phyloP scores from a whole-genome alignment of 1,140 invertebrate genomes.

The Atta cephalotes region DNA sequence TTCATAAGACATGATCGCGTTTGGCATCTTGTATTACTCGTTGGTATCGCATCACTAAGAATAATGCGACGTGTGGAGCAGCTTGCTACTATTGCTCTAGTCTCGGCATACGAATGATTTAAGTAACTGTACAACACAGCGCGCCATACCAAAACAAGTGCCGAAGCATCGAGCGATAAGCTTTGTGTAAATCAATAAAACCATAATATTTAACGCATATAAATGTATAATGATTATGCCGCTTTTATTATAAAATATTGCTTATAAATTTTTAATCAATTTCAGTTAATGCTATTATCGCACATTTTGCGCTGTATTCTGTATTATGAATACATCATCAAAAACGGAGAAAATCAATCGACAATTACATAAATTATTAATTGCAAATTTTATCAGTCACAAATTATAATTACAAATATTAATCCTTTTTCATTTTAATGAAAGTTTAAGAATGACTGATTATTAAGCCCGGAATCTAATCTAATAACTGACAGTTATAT shows the following conservation, averaged over 20 bases:
- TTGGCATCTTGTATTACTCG: background rate
- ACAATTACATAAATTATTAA: conserved; percentile 6
- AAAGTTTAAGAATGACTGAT: background rate
- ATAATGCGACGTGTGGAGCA: background rate
- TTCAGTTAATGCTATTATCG: background rate
- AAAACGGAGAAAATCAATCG: background rate
- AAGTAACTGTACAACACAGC: background rate
- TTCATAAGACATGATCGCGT: background rate
- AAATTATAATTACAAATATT: conserved; percentile 16
- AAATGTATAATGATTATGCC: background rate
- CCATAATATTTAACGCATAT: background rate
- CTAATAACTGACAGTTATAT: conserved; percentile 53
- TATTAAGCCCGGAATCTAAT: conserved; percentile 61
- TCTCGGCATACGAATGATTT: background rate
- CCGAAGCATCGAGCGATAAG: background rate
- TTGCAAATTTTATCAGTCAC: conserved; percentile 7
- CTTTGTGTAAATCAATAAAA: background rate
- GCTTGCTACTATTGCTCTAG: background rate
- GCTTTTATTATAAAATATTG: background rate
- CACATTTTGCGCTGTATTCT: background rate
- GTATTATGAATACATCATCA: background rate
- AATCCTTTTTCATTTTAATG: background rate
- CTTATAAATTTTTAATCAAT: background rate
- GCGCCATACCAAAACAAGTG: background rate
- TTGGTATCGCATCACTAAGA: background rate